Conservation (phyloP, 2,113 vertebrate genomes). For the Apteryx owenii region DNA sequence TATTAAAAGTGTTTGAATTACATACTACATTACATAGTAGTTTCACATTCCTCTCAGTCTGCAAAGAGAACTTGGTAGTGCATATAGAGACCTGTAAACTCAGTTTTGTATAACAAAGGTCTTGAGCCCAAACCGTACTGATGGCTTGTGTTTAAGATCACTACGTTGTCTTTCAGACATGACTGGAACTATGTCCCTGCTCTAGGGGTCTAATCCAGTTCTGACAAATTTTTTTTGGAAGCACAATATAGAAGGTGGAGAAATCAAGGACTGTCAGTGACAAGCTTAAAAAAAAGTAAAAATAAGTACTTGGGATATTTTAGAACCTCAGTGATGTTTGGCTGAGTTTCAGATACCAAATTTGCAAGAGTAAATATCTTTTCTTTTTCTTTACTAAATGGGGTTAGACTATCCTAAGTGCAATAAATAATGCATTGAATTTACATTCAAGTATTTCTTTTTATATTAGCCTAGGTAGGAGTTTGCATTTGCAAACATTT, state of each 20-base stretch:
- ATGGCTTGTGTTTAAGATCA: neutral
- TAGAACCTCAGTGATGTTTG: neutral
- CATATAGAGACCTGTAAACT: neutral
- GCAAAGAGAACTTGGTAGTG: neutral
- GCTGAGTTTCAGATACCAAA: neutral
- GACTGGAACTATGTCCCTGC: neutral
- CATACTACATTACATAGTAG: neutral
- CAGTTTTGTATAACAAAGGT: accelerated
- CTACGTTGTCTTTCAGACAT: neutral
- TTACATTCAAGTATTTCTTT: neutral
- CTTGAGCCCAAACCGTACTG: neutral
- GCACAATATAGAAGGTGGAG: neutral
- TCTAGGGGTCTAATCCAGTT: neutral
- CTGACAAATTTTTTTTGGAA: neutral
- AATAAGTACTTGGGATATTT: neutral
- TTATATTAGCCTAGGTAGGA: neutral
- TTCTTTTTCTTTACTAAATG: neutral
- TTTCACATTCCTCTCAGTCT: neutral
- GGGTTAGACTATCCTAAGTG: neutral
- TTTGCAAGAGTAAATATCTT: constrained; percentile 12
- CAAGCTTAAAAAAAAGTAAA: neutral
- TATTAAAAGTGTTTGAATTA: neutral
- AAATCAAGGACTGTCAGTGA: neutral
- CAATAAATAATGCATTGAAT: neutral
- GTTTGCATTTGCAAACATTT: neutral